Base-by-base conservation (phyloP, 2,888 invertebrate genomes). In the Sphaerophoria rueppellii region DNA sequence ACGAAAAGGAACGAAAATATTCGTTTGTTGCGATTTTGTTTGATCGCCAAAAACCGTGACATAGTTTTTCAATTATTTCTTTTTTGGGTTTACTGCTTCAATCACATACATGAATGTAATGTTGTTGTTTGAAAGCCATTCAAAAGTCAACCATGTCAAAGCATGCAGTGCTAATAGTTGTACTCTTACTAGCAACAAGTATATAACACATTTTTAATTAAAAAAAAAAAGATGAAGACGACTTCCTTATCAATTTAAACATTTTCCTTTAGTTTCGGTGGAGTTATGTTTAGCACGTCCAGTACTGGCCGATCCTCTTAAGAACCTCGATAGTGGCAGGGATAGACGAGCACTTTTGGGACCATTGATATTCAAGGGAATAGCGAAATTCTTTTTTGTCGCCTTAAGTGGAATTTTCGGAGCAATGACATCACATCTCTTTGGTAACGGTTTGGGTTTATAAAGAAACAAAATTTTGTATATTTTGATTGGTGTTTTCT, bases 401-500 rank as follows among this genome's bases (percentile, higher is more conserved):
- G 67, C 54, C 5, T 5, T 67, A 9, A 32, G 24, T 16, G 67
- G 54, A 54, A 3, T 67, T 54, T 67, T 67, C 40, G 54, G 54
- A 67, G 54, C 67, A 40, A 54, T 67, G 67, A 67, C 67, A 40
- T 40, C 67, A 6, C n/a, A 67, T 43, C n/a, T 67, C n/a, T 67
- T 67, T 40, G 65, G 11, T n/a, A 12, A 14, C 16, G 37, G 50
- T 61, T 34, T 9, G 9, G 7, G 4, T 0, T 5, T 12, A 37
- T 11, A 35, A 55, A 55, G 35, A 14, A n/a, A 4, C 12, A 5
- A 1, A 4, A 9, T 24, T 24, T 24, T 5, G 2, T 37, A 4
- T 5, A 50, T 5, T 50, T 5, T 14, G 6, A 50, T 37, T 0
- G 14, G 12, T 6, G 0, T 32, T 32, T 5, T 32, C 1, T 12